Percentiles rank a stretch among this genome's conserved stretches.
Conservation (phyloP, 2,888 invertebrate genomes). For the Creontiades dilutus region DNA sequence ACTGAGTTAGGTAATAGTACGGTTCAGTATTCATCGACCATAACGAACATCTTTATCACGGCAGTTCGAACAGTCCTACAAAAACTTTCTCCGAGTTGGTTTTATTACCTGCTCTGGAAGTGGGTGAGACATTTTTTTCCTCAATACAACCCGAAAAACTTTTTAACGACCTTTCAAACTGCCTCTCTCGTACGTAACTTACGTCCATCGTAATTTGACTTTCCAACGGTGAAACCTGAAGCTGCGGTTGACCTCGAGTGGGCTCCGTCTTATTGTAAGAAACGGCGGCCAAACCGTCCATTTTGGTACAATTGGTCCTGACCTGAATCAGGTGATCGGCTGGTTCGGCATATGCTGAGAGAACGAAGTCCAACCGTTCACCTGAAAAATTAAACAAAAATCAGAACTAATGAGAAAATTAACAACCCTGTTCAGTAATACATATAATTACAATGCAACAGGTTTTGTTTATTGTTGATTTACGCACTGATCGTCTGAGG, state of each 20-base stretch:
- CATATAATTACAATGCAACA: too few species aligned
- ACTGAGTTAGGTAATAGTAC: too few species aligned
- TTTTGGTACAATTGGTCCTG: conserved; percentile 71
- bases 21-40: too few species aligned
- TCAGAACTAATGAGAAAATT: neutral
- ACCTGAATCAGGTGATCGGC: conserved; percentile 84
- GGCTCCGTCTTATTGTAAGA: conserved; percentile 69
- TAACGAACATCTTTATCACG: too few species aligned
- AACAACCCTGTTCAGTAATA: too few species aligned
- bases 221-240: conserved; percentile 64
- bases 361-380: conserved; percentile 87
- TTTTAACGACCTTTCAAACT: neutral
- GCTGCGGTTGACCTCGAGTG: conserved; percentile 51
- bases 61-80: too few species aligned
- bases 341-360: conserved; percentile 82
- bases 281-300: conserved; percentile 68
- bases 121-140: neutral
- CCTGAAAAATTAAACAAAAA: conserved; percentile 79
- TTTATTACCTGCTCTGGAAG: neutral
- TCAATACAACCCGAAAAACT: neutral
- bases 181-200: neutral
- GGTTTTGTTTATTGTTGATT: too few species aligned
- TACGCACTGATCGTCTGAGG: too few species aligned
- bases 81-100: too few species aligned
- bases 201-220: conserved; percentile 57